These are phyloP conservation scores for Lycodopsis pacificus DNA, from an alignment of 2,797 vertebrate genomes.

Conservation along the genomic window DNA sequence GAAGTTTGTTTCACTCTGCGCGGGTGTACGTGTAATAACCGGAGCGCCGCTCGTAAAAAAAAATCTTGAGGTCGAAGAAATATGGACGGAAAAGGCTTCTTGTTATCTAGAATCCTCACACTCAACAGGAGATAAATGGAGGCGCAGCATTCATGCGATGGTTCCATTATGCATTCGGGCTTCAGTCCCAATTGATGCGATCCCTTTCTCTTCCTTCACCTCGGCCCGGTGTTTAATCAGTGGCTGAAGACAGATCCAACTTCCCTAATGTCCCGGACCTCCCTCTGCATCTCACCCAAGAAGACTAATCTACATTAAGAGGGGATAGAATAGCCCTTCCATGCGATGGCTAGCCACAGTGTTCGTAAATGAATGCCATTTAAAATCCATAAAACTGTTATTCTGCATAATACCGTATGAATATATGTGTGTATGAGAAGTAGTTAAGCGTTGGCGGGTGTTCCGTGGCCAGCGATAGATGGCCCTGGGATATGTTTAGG, in stretches of 20 bases:
- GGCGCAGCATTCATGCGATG: constrained; percentile 56
- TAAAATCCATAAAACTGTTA: constrained; percentile 87
- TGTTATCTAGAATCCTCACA: constrained; percentile 58
- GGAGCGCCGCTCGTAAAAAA: constrained; percentile 66
- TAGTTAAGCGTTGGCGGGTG: constrained; percentile 70
- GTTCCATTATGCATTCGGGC: constrained; percentile 69
- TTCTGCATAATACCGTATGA: constrained; percentile 85
- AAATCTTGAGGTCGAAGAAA: constrained; percentile 54
- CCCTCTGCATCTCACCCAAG: constrained; percentile 72
- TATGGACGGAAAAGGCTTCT: constrained; percentile 61
- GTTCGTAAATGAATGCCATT: constrained; percentile 83
- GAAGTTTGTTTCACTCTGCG: constrained; percentile 71
- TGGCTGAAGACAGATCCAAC: constrained; percentile 76
- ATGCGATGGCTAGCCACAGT: constrained; percentile 76
- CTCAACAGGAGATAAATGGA: constrained; percentile 71
- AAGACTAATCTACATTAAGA: constrained; percentile 81
- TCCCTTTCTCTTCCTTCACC: constrained; percentile 63
- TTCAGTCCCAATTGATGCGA: constrained; percentile 64
- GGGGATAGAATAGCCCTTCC: constrained; percentile 81
- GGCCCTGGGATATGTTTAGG: constrained; percentile 50
- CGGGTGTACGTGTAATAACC: constrained; percentile 55
- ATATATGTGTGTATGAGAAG: constrained; percentile 78
- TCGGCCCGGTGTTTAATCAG: constrained; percentile 73
- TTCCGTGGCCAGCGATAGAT: constrained; percentile 68
- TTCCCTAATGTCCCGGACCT: constrained; percentile 76